Conservation (phyloP, 1,140 invertebrate species). For the Polypedilum vanderplanki region DNA sequence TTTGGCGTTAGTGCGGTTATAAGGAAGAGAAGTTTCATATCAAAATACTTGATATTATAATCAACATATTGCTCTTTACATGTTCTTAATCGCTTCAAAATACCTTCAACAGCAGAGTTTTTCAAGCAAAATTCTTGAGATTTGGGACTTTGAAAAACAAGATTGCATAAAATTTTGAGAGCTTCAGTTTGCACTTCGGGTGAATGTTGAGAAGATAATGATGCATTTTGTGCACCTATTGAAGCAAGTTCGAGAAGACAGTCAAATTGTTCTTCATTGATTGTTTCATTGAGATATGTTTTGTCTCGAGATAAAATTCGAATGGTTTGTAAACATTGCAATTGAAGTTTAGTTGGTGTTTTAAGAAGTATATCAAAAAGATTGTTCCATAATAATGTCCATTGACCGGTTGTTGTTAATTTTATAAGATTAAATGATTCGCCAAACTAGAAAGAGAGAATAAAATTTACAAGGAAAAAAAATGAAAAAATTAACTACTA, state of each 20-base stretch:
- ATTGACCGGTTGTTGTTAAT: constrained; percentile 45
- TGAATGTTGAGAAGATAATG: constrained; percentile 38
- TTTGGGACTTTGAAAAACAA: constrained; percentile 72
- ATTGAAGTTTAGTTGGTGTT: constrained; percentile 43
- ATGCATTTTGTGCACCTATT: constrained; percentile 46
- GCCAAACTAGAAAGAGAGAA: constrained; percentile 44
- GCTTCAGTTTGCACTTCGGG: constrained; percentile 59
- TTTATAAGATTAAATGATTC: constrained; percentile 47
- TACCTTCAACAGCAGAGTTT: constrained; percentile 63
- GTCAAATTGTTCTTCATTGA: constrained; percentile 59
- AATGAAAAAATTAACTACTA: background rate
- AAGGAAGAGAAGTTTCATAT: constrained; percentile 82
- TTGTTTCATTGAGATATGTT: constrained; percentile 58
- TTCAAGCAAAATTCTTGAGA: constrained; percentile 62
- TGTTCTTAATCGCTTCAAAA: constrained; percentile 66
- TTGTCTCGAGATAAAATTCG: constrained; percentile 67
- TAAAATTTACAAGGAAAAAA: background rate
- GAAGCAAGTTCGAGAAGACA: constrained; percentile 57
- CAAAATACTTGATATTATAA: constrained; percentile 73
- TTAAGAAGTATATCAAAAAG: constrained; percentile 47
- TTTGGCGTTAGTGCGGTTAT: constrained; percentile 71
- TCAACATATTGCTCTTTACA: constrained; percentile 53
- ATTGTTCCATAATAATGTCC: constrained; percentile 48
- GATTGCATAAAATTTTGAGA: constrained; percentile 82
- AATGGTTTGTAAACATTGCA: constrained; percentile 48